Conservation (phyloP, 2,797 vertebrate genomes). For the Bradypodion pumilum region DNA sequence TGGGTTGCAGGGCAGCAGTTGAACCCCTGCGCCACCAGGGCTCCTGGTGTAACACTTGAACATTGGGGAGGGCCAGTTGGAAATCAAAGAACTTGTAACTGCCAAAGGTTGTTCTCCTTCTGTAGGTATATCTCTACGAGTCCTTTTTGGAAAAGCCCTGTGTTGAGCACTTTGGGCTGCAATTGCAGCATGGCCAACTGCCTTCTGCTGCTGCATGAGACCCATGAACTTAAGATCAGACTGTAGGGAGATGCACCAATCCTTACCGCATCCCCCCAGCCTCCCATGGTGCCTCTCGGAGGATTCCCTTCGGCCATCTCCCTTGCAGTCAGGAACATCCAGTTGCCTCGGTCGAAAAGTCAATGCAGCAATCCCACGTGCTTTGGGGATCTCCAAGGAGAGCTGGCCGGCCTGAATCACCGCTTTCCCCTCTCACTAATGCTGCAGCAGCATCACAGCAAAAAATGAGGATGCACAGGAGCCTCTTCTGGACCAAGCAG, state of each 20-base stretch:
- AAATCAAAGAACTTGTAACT: not conserved
- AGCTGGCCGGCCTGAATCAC: not conserved
- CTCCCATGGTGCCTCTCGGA: constrained; percentile 79
- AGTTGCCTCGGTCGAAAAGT: constrained; percentile 53
- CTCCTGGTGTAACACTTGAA: too few species aligned
- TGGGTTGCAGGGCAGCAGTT: too few species aligned
- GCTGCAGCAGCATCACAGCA: constrained; percentile 39
- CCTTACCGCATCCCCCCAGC: constrained; percentile 87
- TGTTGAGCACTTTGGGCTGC: constrained; percentile 74
- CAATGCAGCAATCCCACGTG: constrained; percentile 61
- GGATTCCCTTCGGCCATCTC: constrained; percentile 82
- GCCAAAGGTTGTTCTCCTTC: not conserved
- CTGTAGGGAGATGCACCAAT: constrained; percentile 52
- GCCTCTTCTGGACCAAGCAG: not conserved
- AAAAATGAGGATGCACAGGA: not conserved
- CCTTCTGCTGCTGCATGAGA: constrained; percentile 11
- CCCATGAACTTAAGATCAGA: constrained; percentile 74
- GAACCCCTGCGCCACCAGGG: too few species aligned
- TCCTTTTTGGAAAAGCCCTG: constrained; percentile 41
- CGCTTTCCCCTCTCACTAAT: constrained; percentile 50
- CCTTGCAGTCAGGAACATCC: constrained; percentile 26
- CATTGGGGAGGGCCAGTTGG: not conserved
- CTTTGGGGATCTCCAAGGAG: constrained; percentile 39
- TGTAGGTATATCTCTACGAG: constrained; percentile 5
- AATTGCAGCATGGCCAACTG: constrained; percentile 41